Conservation (phyloP, 92 coral and sea anemone genomes). For the Phenganax stokvisi region DNA sequence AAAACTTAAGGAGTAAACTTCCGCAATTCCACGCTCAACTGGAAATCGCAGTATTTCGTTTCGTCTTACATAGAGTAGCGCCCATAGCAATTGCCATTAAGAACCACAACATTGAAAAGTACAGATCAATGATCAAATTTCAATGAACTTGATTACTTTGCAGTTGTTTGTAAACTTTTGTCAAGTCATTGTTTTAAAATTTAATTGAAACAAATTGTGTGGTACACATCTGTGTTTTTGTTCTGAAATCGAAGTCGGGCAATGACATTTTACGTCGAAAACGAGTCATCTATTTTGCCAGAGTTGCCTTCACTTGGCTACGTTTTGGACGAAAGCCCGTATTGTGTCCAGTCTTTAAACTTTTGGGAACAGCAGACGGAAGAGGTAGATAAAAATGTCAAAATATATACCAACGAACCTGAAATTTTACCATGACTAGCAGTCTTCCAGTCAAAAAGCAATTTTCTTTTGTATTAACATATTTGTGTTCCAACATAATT, state of each 20-base stretch:
- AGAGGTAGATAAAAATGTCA: constrained; percentile 50
- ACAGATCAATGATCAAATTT: no score
- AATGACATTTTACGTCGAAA: constrained; percentile 85
- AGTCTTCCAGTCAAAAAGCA: background rate
- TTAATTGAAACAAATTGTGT: background rate
- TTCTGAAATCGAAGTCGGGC: background rate
- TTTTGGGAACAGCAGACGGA: constrained; percentile 89
- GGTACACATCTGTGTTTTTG: background rate
- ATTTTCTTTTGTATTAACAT: no score
- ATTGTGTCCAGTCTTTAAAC: constrained; percentile 76
- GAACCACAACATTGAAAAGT: no score
- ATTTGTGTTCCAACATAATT: background rate
- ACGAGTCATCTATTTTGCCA: constrained; percentile 49
- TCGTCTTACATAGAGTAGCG: no score
- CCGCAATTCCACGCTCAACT: no score
- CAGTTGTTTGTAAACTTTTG: background rate
- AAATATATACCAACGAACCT: background rate
- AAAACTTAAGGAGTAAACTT: no score
- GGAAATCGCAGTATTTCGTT: no score
- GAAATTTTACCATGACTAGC: background rate
- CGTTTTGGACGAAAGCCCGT: constrained; percentile 82
- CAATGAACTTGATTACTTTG: no score
- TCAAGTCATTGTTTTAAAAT: background rate
- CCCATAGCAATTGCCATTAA: no score
- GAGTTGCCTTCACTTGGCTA: constrained; percentile 71